phyloP scores from a whole-genome alignment of 2,113 vertebrate genomes.

The Tragelaphus imberbis region DNA sequence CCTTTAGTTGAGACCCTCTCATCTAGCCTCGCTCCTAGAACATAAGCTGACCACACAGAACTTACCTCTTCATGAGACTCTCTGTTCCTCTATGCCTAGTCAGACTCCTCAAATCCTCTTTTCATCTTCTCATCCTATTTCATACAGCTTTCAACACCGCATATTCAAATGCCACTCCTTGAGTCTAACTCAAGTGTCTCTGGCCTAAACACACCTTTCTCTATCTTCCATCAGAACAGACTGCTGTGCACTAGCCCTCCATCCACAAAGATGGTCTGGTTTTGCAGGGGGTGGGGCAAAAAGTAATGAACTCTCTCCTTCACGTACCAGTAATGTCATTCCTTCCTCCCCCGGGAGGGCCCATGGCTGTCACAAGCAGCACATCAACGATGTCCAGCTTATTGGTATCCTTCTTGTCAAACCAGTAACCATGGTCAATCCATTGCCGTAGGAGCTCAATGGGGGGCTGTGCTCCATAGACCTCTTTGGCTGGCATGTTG shows the following conservation, averaged over 20 bases:
- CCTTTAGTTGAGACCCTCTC: not conserved
- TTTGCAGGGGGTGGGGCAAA: not conserved
- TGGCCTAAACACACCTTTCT: not conserved
- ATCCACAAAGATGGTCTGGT: not conserved
- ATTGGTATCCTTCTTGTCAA: conserved; percentile 90
- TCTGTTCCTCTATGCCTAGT: not conserved
- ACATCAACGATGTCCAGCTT: conserved; percentile 84
- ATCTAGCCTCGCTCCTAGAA: not conserved
- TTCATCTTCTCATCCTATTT: not conserved
- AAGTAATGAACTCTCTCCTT: not conserved
- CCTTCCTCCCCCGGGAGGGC: conserved; percentile 92
- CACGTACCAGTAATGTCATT: conserved; percentile 91
- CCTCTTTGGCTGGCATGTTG: conserved; percentile 95
- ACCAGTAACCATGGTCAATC: conserved; percentile 93
- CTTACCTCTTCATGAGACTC: not conserved
- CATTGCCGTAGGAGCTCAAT: conserved; percentile 92
- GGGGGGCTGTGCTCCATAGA: conserved; percentile 93
- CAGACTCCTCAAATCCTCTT: not conserved
- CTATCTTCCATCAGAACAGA: not conserved
- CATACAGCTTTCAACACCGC: not conserved
- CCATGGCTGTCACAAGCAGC: conserved; percentile 91
- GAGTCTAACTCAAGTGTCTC: not conserved
- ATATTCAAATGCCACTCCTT: not conserved
- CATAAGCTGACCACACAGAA: not conserved
- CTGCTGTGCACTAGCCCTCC: not conserved